phyloP scores from a whole-genome alignment of 2,113 vertebrate species.

The Furnarius figulus region DNA sequence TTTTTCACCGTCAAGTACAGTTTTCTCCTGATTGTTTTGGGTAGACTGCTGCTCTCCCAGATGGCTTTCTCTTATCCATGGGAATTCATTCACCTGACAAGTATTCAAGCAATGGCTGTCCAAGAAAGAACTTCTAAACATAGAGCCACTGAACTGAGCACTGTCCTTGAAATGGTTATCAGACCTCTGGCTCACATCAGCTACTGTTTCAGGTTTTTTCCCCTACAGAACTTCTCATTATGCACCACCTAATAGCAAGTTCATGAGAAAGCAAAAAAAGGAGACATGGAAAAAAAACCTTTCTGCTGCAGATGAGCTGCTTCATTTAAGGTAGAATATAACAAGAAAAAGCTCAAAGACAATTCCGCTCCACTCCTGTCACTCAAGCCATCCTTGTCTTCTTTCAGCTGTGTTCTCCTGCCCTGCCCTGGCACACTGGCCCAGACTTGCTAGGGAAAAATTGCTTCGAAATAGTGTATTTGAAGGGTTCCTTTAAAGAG shows the following conservation, averaged over 20 bases:
- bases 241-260: not conserved
- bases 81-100: not conserved
- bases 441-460: not conserved
- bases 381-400: not conserved
- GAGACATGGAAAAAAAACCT: not conserved
- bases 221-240: not conserved
- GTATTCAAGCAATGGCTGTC: not conserved
- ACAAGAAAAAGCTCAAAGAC: not conserved
- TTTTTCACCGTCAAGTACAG: not conserved
- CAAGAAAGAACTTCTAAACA: not conserved
- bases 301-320: not conserved
- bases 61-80: not conserved
- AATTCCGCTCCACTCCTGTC: not conserved
- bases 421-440: not conserved
- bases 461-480: not conserved
- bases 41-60: not conserved
- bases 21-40: not conserved
- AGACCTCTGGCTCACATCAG: not conserved
- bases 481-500: not conserved
- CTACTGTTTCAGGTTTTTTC: not conserved
- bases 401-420: not conserved
- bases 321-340: not conserved
- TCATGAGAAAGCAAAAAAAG: not conserved
- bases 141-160: not conserved
- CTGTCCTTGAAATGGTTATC: constrained; percentile 11